phyloP scores from a whole-genome alignment of 1,140 invertebrate species.

The Aphelenchoides fujianensis region DNA sequence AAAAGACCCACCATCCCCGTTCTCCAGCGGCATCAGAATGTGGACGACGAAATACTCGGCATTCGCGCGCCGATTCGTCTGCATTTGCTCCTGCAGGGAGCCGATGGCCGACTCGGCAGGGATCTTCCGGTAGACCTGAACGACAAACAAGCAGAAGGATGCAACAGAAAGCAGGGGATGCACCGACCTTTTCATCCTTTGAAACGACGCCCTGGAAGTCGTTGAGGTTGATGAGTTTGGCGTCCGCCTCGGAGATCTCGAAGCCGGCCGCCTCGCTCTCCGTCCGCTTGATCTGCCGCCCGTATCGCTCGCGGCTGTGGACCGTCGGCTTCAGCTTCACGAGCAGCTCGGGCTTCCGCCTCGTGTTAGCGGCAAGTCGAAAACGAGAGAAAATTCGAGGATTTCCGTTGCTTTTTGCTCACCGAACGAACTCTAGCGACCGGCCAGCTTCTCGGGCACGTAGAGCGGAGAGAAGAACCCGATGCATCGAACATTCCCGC shows the following conservation, averaged over 20 bases:
- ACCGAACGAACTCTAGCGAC: too few species aligned
- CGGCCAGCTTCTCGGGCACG: too few species aligned
- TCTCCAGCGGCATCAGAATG: constrained; percentile 17
- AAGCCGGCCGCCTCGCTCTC: background rate
- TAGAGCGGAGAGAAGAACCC: too few species aligned
- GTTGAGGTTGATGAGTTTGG: background rate
- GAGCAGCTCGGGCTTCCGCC: too few species aligned
- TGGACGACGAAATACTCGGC: constrained; percentile 23
- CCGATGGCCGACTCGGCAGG: background rate
- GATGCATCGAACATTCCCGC: too few species aligned
- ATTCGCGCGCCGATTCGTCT: background rate
- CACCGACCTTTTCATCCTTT: background rate
- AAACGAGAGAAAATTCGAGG: too few species aligned
- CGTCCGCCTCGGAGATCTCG: background rate
- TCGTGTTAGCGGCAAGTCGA: too few species aligned
- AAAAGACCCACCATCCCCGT: constrained; percentile 7
- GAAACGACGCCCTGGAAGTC: background rate
- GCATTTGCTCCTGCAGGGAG: background rate
- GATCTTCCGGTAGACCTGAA: constrained; percentile 7
- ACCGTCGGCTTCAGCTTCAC: too few species aligned
- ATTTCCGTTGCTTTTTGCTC: too few species aligned
- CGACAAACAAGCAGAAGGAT: constrained; percentile 2
- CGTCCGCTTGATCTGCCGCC: background rate
- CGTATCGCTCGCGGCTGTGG: background rate
- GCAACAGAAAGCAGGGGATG: background rate